Conservation (phyloP, 2,113 vertebrate species). For the Triplophysa tibetana region DNA sequence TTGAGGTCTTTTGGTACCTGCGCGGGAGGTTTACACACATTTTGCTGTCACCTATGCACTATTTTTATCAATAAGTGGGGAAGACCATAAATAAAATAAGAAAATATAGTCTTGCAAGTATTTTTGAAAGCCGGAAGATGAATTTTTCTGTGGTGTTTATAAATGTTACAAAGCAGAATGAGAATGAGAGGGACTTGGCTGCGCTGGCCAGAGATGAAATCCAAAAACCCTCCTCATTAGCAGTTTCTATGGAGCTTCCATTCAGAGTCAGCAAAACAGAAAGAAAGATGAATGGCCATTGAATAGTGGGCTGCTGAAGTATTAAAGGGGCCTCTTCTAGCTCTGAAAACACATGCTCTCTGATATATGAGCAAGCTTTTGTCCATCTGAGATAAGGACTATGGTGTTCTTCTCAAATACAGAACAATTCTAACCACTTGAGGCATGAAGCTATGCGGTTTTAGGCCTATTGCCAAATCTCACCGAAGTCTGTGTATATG, state of each 20-base stretch:
- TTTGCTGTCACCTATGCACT: no score
- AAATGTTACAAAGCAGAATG: conserved; percentile 31
- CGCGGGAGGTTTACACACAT: no score
- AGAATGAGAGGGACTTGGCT: conserved; percentile 35
- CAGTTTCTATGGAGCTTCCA: conserved; percentile 60
- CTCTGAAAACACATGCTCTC: conserved; percentile 8
- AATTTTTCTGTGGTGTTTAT: conserved; percentile 7
- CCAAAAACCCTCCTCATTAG: conserved; percentile 58
- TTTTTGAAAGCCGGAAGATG: background rate
- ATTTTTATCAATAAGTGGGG: background rate
- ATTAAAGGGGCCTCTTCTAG: conserved; percentile 25
- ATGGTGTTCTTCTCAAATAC: conserved; percentile 4
- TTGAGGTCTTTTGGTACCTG: no score
- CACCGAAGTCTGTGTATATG: background rate
- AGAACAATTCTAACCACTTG: conserved; percentile 31
- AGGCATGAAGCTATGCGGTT: conserved; percentile 4
- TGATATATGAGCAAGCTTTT: conserved; percentile 33
- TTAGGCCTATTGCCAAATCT: background rate
- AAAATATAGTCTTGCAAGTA: background rate
- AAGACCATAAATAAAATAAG: no score
- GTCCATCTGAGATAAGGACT: conserved; percentile 2
- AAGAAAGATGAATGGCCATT: conserved; percentile 23
- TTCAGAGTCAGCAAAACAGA: conserved; percentile 55
- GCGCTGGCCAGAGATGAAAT: conserved; percentile 57
- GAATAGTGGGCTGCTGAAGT: conserved; percentile 24